Percentiles rank a stretch among this genome's conserved stretches.
phyloP scores from a whole-genome alignment of 37 sponge, comb jelly and placozoan genomes.

The Beroe forskalii region DNA sequence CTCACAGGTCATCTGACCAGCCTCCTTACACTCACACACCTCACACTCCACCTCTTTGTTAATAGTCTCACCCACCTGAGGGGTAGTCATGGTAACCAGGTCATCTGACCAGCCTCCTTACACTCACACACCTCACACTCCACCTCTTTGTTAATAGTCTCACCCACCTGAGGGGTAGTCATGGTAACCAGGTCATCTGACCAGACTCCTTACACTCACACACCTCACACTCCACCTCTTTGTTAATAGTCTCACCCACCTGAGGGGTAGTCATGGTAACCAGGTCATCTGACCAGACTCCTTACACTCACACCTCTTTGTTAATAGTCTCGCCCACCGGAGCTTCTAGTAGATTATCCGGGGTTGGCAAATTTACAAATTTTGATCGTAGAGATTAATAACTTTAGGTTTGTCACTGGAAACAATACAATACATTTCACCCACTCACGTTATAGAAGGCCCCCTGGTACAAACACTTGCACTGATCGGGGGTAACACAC shows the following conservation, averaged over 20 bases:
- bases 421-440: background rate
- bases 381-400: no score
- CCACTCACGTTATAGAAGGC: conserved; percentile 1
- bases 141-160: background rate
- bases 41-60: background rate
- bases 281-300: conserved; percentile 30
- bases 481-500: background rate
- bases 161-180: conserved; percentile 17
- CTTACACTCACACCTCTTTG: background rate
- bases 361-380: no score
- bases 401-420: no score
- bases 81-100: background rate
- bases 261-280: background rate
- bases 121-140: background rate
- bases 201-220: conserved; percentile 20
- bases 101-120: conserved; percentile 33
- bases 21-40: background rate
- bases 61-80: background rate
- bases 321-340: background rate
- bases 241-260: background rate
- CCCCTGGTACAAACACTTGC: conserved; percentile 41
- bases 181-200: background rate
- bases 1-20: conserved; percentile 24
- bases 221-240: background rate
- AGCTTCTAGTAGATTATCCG: no score